Evolutionary conservation across 2,797 vertebrate genomes (phyloP), one percentile per base, ranked within the genome.

Genomic region (Falco cherrug): DNA sequence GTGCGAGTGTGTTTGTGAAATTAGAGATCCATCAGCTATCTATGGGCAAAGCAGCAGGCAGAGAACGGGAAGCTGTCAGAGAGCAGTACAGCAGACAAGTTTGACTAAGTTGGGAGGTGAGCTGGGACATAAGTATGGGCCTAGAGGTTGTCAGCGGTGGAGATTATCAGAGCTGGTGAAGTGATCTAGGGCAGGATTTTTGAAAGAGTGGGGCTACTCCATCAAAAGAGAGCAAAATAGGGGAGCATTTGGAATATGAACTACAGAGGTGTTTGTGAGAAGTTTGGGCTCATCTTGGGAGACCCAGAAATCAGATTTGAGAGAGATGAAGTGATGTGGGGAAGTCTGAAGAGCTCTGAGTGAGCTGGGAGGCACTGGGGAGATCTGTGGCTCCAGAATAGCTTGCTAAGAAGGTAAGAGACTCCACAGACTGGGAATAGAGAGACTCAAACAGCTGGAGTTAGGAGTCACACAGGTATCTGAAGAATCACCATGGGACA

Each of bases 41-140:
- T 37, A 14, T 26, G n/a, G 10, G 11, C 16, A 83, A 79, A 87
- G 37, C 20, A 73, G 41, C 53, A 67, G 25, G 20, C 51, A 24
- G 31, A 78, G 45, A 67, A 43, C 53, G n/a, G 26, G 31, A 84
- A 73, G 17, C 13, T 81, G 19, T 53, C 48, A 71, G 39, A 86
- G 15, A 51, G 13, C 11, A 61, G 5, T 13, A 51, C 24, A 60
- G 48, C 29, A 85, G 31, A 41, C 0, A 0, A 25, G 3, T 10
- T 89, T 81, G 22, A 48, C 21, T 35, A 39, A 67, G 14, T 9
- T 33, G 21, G 31, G 75, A 84, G 29, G 47, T 63, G 51, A 68
- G 10, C 39, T 89, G 56, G 22, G 24, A 63, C 51, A 67, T 48
- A 67, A 61, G 84, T 59, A n/a, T 1, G 3, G 18, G 7, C 29